Base-by-base conservation (phyloP, 2,888 invertebrate genomes). In the Orthonevra nobilis region DNA sequence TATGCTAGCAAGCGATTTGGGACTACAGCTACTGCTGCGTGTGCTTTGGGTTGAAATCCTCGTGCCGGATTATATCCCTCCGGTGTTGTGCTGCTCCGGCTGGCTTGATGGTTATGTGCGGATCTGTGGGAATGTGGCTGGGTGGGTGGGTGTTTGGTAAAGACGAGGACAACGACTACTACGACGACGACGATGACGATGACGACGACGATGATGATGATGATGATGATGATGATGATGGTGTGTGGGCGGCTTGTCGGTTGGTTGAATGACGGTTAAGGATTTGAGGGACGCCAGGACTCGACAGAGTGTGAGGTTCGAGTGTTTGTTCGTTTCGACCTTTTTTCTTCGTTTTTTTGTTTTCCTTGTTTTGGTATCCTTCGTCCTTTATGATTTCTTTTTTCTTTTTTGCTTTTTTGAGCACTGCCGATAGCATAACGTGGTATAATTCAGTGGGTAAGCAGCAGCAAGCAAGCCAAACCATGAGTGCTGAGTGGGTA, bases 181-280 rank as follows among this genome's bases (percentile, higher is more conserved):
- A 34, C 19, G 58, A 28, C 34, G 68, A 70, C 60, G 63, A 81
- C 56, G 73, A 32, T 50, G 61, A 50, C 38, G 54, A 50, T 60
- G 75, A 81, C 40, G 32, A 66, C 61, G 61, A 63, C 50, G 38
- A 68, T 66, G 46, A 66, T 46, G 38, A 56, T 72, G 50, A 73
- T 50, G 66, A 58, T 48, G 74, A 77, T 68, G 75, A 82, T 46
- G 66, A 77, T 82, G 74, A 79, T 81, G 77, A 79, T 64, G 69
- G 81, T 69, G 79, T 83, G 83, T 83, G 85, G 84, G 86, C 83
- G 86, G 86, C 86, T 86, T 86, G 86, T 86, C 86, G 86, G 86
- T 86, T 86, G 86, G 79, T 79, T 79, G 79, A 79, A 79, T 79
- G 79, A 79, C 72, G 79, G 79, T 79, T 79, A 79, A 79, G 79